A percentile compares a stretch with the other conserved stretches of the same genome.
These are phyloP conservation scores for Hipposideros armiger DNA, from an alignment of 2,113 vertebrate species.

Conservation along the genomic window DNA sequence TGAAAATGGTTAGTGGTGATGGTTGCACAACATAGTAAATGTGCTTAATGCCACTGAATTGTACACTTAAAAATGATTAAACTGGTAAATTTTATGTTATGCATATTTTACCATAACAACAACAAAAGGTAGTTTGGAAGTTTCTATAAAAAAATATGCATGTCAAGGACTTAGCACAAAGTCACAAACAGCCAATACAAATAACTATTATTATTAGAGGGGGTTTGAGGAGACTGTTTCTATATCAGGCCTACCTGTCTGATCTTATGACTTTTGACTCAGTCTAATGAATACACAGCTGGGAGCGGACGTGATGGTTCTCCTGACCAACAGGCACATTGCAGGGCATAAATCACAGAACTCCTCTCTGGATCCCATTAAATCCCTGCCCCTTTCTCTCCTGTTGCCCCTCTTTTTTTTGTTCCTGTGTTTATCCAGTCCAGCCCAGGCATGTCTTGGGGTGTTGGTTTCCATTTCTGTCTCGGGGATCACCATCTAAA, in stretches of 20 bases:
- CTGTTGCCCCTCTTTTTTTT: background rate
- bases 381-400: background rate
- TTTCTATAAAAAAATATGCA: background rate
- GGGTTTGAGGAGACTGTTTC: background rate
- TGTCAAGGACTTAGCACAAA: background rate
- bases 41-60: background rate
- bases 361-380: background rate
- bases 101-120: background rate
- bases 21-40: background rate
- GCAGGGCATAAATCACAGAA: background rate
- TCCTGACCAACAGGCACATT: background rate
- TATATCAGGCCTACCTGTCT: background rate
- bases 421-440: background rate
- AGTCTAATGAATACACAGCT: background rate
- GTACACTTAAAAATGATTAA: background rate
- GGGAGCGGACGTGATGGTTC: background rate
- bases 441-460: background rate
- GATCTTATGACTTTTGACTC: background rate
- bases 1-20: background rate
- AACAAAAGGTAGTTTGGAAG: background rate
- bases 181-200: background rate
- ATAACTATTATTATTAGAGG: background rate
- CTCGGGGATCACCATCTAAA: background rate
- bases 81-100: background rate
- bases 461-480: constrained; percentile 1